These are phyloP conservation scores for Phocoena phocoena DNA, from an alignment of 2,113 vertebrate species.

Conservation along the genomic window DNA sequence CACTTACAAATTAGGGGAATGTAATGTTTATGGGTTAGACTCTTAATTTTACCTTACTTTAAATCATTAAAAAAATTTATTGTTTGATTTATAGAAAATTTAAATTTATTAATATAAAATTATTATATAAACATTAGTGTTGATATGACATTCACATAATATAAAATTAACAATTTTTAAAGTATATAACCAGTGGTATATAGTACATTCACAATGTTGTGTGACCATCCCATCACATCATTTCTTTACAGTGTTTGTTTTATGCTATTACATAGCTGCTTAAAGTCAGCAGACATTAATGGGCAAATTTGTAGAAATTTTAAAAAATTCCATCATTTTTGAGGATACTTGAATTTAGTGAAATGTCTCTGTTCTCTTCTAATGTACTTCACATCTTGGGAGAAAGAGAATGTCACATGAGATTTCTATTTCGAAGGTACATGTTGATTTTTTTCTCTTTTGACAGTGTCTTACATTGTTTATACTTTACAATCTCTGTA, in stretches of 20 bases:
- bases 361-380: conserved; percentile 6
- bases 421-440: conserved; percentile 32
- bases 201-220: neutral
- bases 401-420: neutral
- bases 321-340: conserved; percentile 8
- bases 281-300: neutral
- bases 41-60: conserved; percentile 29
- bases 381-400: neutral
- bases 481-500: neutral
- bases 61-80: conserved; percentile 11
- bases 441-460: neutral
- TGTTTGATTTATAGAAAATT: conserved; percentile 27
- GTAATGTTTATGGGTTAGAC: neutral
- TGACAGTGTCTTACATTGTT: neutral
- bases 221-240: neutral
- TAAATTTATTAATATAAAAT: conserved; percentile 1
- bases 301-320: conserved; percentile 16
- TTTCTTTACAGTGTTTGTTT: neutral
- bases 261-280: neutral
- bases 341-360: neutral
- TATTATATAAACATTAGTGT: conserved; percentile 12
- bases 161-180: conserved; percentile 17
- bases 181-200: neutral
- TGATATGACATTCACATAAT: neutral
- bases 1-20: conserved; percentile 13